These are phyloP conservation scores for Drosophila littoralis DNA, from an alignment of 1,140 invertebrate species.

Conservation along the genomic window DNA sequence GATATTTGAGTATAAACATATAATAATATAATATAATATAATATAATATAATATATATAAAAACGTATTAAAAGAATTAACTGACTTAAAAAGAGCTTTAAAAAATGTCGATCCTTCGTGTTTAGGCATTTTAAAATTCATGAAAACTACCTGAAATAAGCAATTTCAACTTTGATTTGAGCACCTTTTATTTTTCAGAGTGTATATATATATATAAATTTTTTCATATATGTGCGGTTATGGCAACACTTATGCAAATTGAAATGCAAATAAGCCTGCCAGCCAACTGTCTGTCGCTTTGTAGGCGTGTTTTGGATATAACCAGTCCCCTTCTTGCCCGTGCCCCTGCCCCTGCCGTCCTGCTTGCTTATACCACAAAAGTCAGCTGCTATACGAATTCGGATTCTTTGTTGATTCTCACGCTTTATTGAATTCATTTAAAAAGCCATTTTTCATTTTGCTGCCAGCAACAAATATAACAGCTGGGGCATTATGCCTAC, in stretches of 20 bases:
- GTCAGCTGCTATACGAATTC: slow-evolving; percentile 13
- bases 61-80: no score
- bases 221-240: not conserved
- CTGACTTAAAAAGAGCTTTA: no score
- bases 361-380: slow-evolving; percentile 9
- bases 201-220: slow-evolving; percentile 2
- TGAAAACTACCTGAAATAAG: no score
- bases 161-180: not conserved
- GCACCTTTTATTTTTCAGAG: not conserved
- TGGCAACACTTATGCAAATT: slow-evolving; percentile 64
- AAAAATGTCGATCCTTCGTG: no score
- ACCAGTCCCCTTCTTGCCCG: not conserved
- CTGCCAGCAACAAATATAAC: slow-evolving; percentile 10
- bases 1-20: no score
- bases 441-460: slow-evolving; percentile 64
- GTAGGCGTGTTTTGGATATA: slow-evolving; percentile 4
- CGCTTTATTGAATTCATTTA: slow-evolving; percentile 67
- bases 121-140: no score
- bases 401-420: slow-evolving; percentile 44
- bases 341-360: not conserved
- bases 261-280: slow-evolving; percentile 60
- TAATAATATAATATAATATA: no score
- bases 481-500: slow-evolving; percentile 16
- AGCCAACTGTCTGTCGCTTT: slow-evolving; percentile 24
- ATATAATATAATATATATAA: no score